Base-by-base conservation (phyloP, 2,888 invertebrate species). In the Chloroclysta siterata region DNA sequence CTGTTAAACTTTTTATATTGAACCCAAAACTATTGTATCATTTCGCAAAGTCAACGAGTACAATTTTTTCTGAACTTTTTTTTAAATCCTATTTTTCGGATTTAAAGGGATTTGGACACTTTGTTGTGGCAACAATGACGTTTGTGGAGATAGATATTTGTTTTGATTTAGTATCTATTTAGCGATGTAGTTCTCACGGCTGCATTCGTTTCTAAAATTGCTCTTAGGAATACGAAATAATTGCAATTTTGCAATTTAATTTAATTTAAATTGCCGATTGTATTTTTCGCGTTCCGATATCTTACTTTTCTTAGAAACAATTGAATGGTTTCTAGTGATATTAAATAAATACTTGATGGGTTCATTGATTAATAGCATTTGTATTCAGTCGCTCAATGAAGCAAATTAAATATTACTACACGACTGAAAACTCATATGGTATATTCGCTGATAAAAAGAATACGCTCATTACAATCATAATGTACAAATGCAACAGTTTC, bases 61-160 rank as follows among this genome's bases (percentile, higher is more conserved):
- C 69, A 65, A 69, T 80, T 84, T 87, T 87, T 84, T 80, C 11
- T 74, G 64, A 58, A 63, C 60, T 42, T 60, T 87, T 46, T 89
- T 88, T 84, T 82, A 88, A 92, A 90, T 89, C 90, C 88, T 85
- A 90, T 92, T 93, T 92, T 86, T 90, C 89, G 90, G 90, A 89
- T 92, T 93, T 90, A 84, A 90, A 88, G 79, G 93, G 93, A 92
- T 91, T 92, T 90, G 84, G 89, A 89, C 85, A 92, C 89, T 89
- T 88, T 93, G 90, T 92, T 93, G 90, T 89, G 87, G 88, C 89
- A 93, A 93, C 91, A 93, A 91, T 89, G 85, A 86, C 84, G 75
- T 82, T 87, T 87, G 85, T 84, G 78, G 79, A 88, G 84, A 87
- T 79, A 78, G 82, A 84, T 90, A 87, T 89, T 92, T 89, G 88